Conservation (phyloP, 2,888 invertebrate species). For the Limnephilus lunatus region DNA sequence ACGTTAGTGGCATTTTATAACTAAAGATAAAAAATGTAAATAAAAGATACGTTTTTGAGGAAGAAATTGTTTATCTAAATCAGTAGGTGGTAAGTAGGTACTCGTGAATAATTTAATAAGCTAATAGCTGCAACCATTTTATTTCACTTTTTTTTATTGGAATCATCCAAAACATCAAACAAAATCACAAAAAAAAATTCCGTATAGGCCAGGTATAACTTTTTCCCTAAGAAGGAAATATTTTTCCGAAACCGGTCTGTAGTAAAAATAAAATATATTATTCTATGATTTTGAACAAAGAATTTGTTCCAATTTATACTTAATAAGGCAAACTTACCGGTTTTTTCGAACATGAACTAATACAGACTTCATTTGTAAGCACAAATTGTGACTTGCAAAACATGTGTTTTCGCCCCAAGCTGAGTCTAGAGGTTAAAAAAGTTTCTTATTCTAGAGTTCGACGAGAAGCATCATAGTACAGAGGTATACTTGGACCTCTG, state of each 20-base stretch:
- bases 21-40: background rate
- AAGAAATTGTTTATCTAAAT: background rate
- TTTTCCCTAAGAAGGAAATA: background rate
- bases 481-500: background rate
- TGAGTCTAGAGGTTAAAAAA: slow-evolving; percentile 3
- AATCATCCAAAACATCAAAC: background rate
- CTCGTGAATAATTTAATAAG: background rate
- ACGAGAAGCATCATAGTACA: background rate
- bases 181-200: background rate
- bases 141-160: background rate
- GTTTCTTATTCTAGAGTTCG: background rate
- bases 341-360: background rate
- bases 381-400: background rate
- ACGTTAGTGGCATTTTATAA: background rate
- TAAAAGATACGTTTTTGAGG: background rate
- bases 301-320: background rate
- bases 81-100: background rate
- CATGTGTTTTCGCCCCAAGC: background rate
- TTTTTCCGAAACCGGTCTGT: background rate
- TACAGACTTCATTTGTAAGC: background rate
- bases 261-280: background rate
- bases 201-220: background rate
- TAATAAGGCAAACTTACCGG: background rate
- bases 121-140: no score
- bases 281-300: background rate